These are phyloP conservation scores for Cheilosia pagana DNA, from an alignment of 2,888 invertebrate genomes.

Conservation along the genomic window DNA sequence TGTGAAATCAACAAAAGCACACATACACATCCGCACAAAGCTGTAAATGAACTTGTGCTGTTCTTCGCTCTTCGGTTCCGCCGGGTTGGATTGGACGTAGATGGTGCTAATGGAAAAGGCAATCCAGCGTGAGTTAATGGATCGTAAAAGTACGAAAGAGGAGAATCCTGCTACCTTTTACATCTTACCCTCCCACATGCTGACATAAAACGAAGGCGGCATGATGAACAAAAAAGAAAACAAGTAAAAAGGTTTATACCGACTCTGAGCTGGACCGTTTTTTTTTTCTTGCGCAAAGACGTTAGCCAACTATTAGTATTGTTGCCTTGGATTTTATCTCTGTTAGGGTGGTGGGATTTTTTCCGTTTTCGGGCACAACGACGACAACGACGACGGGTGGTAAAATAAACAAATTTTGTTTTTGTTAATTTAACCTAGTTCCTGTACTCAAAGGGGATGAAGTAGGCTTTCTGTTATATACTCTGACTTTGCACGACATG, in stretches of 20 bases:
- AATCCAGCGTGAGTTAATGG: constrained; percentile 68
- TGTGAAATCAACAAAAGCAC: constrained; percentile 57
- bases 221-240: neutral
- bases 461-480: constrained; percentile 29
- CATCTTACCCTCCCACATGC: constrained; percentile 28
- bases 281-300: constrained; percentile 18
- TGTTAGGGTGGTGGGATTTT: constrained; percentile 6
- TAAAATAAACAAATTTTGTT: constrained; percentile 66
- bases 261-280: constrained; percentile 18
- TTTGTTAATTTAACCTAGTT: constrained; percentile 65
- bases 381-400: constrained; percentile 15
- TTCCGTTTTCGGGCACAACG: constrained; percentile 3
- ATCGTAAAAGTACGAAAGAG: constrained; percentile 57
- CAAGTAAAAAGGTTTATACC: constrained; percentile 14
- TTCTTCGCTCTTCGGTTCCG: constrained; percentile 15
- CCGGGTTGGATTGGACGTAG: constrained; percentile 38
- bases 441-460: constrained; percentile 38
- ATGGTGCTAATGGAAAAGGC: constrained; percentile 71
- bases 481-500: constrained; percentile 39
- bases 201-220: constrained; percentile 21
- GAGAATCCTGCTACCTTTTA: constrained; percentile 11
- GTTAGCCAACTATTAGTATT: constrained; percentile 48
- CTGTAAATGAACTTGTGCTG: constrained; percentile 41
- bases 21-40: constrained; percentile 50
- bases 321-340: constrained; percentile 38